Base-by-base conservation (phyloP, 2,888 invertebrate species). In the Sepioteuthis lessoniana region DNA sequence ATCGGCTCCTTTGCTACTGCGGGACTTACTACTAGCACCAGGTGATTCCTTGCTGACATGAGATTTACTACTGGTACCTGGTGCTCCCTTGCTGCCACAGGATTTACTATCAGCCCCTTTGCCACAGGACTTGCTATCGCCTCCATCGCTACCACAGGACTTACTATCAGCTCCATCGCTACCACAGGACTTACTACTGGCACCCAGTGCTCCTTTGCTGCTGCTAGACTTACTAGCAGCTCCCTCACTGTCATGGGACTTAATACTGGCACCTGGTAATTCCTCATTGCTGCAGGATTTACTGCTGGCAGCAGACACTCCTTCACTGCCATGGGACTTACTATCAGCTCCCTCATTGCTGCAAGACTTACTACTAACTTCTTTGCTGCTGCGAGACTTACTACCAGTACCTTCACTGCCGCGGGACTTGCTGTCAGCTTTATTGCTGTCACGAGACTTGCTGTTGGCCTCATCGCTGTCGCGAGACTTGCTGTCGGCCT, bases 231-330 rank as follows among this genome's bases (percentile, higher is more conserved):
- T 60, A 31, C 31, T 60, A 1, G 7, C 10, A 31, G 60, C 60
- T 31, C 25, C 60, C 55, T 60, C 28, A 5, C 25, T 60, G 25
- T 25, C 96, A 95, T 96, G 95, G 95, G 98, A 94, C 8, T 90
- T 31, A 19, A 25, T 60, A 7, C 5, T 25, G 25, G 55, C 25
- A 60, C 25, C 46, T 8, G 46, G 46, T 46, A 25, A 21, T 5
- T 60, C 55, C 55, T 60, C 55, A 25, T 28, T 60, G 7, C 28
- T 25, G 25, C 25, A 5, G 28, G 55, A 25, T 25, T 60, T 60
- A 25, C 25, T 60, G 7, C 5, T 25, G 25, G 55, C 25, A 60
- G 55, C 46, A 46, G 10, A 10, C 10, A 25, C 55, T 5, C 55
- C 28, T 25, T 60, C 55, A 1, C 25, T 60, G 25, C 25, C 55